Conservation (phyloP, 2,797 vertebrate species). For the Merluccius polli region DNA sequence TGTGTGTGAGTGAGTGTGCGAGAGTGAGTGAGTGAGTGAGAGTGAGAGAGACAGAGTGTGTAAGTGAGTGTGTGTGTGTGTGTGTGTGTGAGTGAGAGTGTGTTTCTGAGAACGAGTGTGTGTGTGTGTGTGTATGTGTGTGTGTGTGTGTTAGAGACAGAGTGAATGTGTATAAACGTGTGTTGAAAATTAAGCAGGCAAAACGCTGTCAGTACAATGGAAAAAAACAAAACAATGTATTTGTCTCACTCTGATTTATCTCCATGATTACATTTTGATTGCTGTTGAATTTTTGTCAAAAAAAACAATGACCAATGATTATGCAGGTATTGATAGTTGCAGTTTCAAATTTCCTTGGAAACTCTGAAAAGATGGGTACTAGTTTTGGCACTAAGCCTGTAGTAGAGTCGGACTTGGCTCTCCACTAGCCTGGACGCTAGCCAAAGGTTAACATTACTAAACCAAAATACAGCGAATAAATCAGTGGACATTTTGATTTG, state of each 20-base stretch:
- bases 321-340: slow-evolving; percentile 20
- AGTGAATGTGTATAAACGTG: neutral
- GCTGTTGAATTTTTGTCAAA: slow-evolving; percentile 37
- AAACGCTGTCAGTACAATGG: slow-evolving; percentile 1
- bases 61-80: neutral
- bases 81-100: neutral
- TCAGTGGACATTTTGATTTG: slow-evolving; percentile 54
- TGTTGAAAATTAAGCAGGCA: neutral
- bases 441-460: neutral
- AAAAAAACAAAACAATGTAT: slow-evolving; percentile 25
- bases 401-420: neutral
- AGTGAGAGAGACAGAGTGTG: neutral
- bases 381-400: slow-evolving; percentile 4
- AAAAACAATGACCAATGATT: slow-evolving; percentile 25
- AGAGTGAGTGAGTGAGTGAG: slow-evolving; percentile 6
- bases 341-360: slow-evolving; percentile 25
- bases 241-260: slow-evolving; percentile 15
- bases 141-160: neutral
- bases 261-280: slow-evolving; percentile 31
- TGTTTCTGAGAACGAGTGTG: no score
- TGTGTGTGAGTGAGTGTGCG: slow-evolving; percentile 33
- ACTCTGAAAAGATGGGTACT: slow-evolving; percentile 12
- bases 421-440: neutral
- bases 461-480: slow-evolving; percentile 24
- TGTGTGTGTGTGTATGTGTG: neutral